phyloP scores from a whole-genome alignment of 2,113 vertebrate genomes.

The Lichenostomus cassidix region DNA sequence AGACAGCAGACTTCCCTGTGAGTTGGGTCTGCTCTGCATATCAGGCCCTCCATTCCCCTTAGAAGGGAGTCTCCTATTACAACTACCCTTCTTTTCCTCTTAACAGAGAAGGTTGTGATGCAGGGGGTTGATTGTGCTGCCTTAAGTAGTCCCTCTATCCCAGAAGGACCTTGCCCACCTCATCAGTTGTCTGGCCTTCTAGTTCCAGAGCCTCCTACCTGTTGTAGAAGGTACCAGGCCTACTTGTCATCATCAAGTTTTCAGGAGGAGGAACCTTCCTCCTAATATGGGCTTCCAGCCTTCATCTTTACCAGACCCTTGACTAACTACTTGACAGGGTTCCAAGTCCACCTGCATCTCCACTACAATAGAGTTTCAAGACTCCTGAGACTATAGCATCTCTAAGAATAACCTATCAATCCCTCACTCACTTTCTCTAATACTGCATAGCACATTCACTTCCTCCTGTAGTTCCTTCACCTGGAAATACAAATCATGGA shows the following conservation, averaged over 20 bases:
- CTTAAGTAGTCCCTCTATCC: neutral
- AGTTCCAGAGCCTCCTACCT: neutral
- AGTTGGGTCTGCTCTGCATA: neutral
- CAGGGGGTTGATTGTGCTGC: neutral
- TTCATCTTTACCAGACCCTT: neutral
- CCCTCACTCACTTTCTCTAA: neutral
- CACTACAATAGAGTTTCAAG: neutral
- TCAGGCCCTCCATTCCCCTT: neutral
- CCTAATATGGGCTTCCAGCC: neutral
- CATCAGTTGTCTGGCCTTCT: neutral
- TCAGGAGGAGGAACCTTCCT: neutral
- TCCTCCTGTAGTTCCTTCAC: neutral
- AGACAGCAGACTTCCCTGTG: neutral
- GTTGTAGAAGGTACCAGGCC: neutral
- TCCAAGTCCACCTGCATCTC: neutral
- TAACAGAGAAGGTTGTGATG: neutral
- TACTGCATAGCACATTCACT: neutral
- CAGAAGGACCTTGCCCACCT: neutral
- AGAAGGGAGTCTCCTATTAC: neutral
- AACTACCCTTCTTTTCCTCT: neutral
- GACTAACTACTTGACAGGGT: neutral
- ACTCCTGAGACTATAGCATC: neutral
- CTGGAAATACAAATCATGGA: neutral
- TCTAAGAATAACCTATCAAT: neutral
- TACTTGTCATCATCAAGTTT: neutral